These are phyloP conservation scores for Atta texana DNA, from an alignment of 1,140 invertebrate species.

Conservation along the genomic window DNA sequence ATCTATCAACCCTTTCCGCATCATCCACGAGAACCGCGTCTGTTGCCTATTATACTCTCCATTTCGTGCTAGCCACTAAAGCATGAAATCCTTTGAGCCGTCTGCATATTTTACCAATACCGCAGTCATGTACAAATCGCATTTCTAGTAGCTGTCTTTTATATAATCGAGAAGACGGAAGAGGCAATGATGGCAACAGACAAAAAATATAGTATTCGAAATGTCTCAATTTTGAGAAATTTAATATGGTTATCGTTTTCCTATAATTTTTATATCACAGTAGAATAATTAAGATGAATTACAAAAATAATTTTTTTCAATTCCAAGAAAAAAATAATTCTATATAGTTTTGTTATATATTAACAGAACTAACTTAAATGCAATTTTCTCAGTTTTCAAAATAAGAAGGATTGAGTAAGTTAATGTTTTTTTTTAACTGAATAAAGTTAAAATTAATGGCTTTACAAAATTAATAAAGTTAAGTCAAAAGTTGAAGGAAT, in stretches of 20 bases:
- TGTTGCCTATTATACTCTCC: conserved; percentile 47
- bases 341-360: not conserved
- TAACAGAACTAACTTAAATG: no score
- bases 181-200: not conserved
- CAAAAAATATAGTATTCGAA: not conserved
- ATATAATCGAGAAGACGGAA: not conserved
- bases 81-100: conserved; percentile 40
- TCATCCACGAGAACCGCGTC: conserved; percentile 12
- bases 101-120: conserved; percentile 40
- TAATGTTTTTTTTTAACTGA: no score
- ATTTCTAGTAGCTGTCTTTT: conserved; percentile 37
- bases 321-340: not conserved
- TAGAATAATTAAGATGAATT: not conserved
- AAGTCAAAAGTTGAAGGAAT: no score
- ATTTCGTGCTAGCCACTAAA: conserved; percentile 43
- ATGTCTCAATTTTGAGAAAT: not conserved
- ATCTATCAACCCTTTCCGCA: conserved; percentile 38
- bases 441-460: no score
- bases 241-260: not conserved
- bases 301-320: not conserved
- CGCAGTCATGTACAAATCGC: conserved; percentile 30
- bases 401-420: no score
- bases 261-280: not conserved
- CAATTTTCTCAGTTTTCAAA: no score
- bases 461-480: no score